These are phyloP conservation scores for Lordiphosa clarofinis DNA, from an alignment of 1,140 invertebrate species.

Conservation along the genomic window DNA sequence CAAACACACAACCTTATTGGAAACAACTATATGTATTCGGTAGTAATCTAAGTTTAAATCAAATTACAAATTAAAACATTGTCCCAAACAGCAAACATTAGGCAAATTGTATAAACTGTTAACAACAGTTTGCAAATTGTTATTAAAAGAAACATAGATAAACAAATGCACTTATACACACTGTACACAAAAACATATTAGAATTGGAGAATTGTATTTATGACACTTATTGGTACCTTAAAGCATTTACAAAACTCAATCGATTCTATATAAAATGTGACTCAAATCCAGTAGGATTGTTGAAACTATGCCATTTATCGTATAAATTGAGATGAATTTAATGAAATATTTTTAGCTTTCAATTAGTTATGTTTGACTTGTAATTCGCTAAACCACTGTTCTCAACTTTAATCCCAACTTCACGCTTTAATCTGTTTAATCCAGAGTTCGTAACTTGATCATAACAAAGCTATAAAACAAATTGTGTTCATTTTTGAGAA, in stretches of 20 bases:
- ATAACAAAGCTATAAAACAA: no score
- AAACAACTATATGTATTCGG: constrained; percentile 24
- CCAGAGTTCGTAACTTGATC: no score
- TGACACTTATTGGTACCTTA: constrained; percentile 52
- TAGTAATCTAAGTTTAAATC: constrained; percentile 47
- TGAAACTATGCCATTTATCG: not conserved
- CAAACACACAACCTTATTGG: constrained; percentile 24
- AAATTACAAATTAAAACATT: constrained; percentile 2
- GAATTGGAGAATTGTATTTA: constrained; percentile 44
- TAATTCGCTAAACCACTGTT: no score
- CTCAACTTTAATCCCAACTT: no score
- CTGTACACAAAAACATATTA: constrained; percentile 9
- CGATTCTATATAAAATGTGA: constrained; percentile 6
- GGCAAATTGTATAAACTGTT: not conserved
- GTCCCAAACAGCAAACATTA: constrained; percentile 5
- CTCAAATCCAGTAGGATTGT: constrained; percentile 9
- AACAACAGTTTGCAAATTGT: constrained; percentile 37
- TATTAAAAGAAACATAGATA: constrained; percentile 22
- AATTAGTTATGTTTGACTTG: no score
- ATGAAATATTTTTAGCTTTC: no score
- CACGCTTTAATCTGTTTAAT: no score
- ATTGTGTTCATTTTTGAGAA: no score
- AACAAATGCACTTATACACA: constrained; percentile 39
- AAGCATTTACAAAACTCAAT: constrained; percentile 48
- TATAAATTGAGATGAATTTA: not conserved